Evolutionary conservation across 2,888 invertebrate genomes (phyloP).

Genomic region (Gnatocerus cornutus): DNA sequence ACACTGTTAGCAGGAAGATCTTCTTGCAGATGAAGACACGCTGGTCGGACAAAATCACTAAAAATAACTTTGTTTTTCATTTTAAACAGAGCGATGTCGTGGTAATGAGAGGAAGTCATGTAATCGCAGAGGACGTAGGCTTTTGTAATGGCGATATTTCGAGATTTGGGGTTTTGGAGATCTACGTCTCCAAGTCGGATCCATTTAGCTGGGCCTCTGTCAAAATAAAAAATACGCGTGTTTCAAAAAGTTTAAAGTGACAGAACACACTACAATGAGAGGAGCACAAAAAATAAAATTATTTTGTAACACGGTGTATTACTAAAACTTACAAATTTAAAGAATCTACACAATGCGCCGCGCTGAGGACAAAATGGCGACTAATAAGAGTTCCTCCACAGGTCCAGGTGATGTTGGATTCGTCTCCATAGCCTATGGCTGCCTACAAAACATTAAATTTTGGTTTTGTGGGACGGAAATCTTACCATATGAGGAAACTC

Average conservation of each 20-base stretch:
- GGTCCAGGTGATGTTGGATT: slow-evolving; percentile 64
- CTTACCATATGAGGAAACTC: slow-evolving; percentile 41
- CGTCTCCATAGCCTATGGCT: slow-evolving; percentile 17
- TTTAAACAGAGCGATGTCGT: slow-evolving; percentile 71
- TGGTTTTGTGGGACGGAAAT: background rate
- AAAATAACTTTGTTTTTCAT: slow-evolving; percentile 64
- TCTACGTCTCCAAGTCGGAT: slow-evolving; percentile 52
- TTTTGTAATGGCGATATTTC: slow-evolving; percentile 56
- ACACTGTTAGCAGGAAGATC: slow-evolving; percentile 51
- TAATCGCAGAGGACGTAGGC: slow-evolving; percentile 67
- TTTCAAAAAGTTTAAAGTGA: no score
- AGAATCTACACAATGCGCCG: slow-evolving; percentile 75
- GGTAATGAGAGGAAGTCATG: slow-evolving; percentile 64
- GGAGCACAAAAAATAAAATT: no score
- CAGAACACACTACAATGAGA: no score
- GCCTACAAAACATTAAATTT: no score
- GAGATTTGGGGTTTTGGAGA: slow-evolving; percentile 60
- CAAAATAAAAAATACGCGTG: slow-evolving; percentile 22
- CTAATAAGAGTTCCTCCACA: slow-evolving; percentile 81
- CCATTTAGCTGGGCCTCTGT: slow-evolving; percentile 44
- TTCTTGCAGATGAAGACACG: slow-evolving; percentile 65
- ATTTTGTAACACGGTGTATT: no score
- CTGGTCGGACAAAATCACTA: slow-evolving; percentile 66
- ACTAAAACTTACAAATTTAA: slow-evolving; percentile 72
- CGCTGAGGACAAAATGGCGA: slow-evolving; percentile 76